Percentiles rank a stretch among this genome's conserved stretches.
These are phyloP conservation scores for Sinohyriopsis cumingii DNA, from an alignment of 2,888 invertebrate species.

Conservation along the genomic window DNA sequence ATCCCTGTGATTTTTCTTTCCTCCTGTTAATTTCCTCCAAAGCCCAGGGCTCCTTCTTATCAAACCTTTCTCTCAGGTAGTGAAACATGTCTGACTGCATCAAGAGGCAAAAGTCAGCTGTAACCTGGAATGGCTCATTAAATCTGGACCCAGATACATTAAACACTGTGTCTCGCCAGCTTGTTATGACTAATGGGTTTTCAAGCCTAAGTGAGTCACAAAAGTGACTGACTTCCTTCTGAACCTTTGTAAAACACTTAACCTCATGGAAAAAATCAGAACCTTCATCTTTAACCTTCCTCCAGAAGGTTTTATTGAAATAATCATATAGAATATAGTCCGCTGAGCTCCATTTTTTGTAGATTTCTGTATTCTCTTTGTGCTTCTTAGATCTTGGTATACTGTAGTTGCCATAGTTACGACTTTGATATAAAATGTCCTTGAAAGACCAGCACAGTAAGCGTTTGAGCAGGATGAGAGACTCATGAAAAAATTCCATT, in stretches of 20 bases:
- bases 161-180: not conserved
- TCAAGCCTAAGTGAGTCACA: constrained; percentile 7
- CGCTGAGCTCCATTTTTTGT: constrained; percentile 55
- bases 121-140: constrained; percentile 38
- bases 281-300: constrained; percentile 44
- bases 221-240: constrained; percentile 23
- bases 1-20: no score
- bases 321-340: constrained; percentile 65
- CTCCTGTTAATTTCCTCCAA: constrained; percentile 8
- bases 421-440: constrained; percentile 62
- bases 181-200: not conserved
- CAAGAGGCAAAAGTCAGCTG: constrained; percentile 39
- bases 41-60: constrained; percentile 22
- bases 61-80: constrained; percentile 31
- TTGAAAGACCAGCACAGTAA: constrained; percentile 67
- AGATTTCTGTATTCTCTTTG: constrained; percentile 35
- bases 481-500: constrained; percentile 68
- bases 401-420: constrained; percentile 45
- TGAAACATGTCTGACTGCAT: constrained; percentile 34
- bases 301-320: constrained; percentile 65
- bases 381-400: constrained; percentile 20
- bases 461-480: constrained; percentile 66
- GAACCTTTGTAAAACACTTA: constrained; percentile 31
- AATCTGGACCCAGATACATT: constrained; percentile 16
- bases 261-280: constrained; percentile 55